phyloP scores from a whole-genome alignment of 92 coral and sea anemone genomes.

The Plumapathes pennacea region DNA sequence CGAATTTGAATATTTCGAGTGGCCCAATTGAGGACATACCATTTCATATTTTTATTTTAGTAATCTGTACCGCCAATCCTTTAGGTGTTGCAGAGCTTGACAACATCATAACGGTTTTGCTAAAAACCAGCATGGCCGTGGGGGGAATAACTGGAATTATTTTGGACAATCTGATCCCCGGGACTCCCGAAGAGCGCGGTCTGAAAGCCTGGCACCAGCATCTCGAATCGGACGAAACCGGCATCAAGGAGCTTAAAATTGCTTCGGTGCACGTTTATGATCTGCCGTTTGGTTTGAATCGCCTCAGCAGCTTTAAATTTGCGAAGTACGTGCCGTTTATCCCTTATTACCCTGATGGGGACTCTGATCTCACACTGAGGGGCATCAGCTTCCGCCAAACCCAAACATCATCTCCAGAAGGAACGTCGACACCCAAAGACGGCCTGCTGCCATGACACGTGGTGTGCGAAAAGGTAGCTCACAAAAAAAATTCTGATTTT shows the following conservation, averaged over 20 bases:
- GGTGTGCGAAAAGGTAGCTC: too few relatives aligned
- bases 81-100: slow-evolving; percentile 67
- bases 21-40: too few relatives aligned
- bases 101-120: slow-evolving; percentile 82
- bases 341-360: slow-evolving; percentile 42
- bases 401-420: too few relatives aligned
- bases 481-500: too few relatives aligned
- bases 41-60: too few relatives aligned
- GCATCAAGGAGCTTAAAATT: slow-evolving; percentile 28
- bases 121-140: slow-evolving; percentile 88
- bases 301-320: slow-evolving; percentile 48
- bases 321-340: slow-evolving; percentile 72
- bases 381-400: too few relatives aligned
- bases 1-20: too few relatives aligned
- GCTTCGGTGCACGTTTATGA: slow-evolving; percentile 73
- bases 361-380: not conserved
- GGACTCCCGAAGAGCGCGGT: slow-evolving; percentile 88
- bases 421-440: too few relatives aligned
- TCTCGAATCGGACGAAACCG: slow-evolving; percentile 26
- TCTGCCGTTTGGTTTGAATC: slow-evolving; percentile 73
- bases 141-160: slow-evolving; percentile 80
- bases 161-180: slow-evolving; percentile 94
- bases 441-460: too few relatives aligned
- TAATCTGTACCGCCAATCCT: too few relatives aligned
- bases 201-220: slow-evolving; percentile 70